Evolutionary conservation across 1,140 invertebrate species (phyloP).

Genomic region (Adoxophyes honmai): DNA sequence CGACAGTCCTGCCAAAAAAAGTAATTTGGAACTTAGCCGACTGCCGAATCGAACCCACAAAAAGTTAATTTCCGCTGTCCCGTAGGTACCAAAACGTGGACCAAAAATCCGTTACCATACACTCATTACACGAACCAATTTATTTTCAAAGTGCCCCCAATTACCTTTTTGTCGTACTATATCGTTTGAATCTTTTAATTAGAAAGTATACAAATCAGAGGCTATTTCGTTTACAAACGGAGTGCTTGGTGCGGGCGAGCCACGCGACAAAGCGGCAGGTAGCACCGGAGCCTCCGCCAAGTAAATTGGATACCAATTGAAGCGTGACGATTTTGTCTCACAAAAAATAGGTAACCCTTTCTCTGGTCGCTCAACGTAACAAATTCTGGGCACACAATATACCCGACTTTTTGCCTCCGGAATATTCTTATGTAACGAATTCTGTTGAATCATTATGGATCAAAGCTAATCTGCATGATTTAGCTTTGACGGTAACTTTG

Average conservation of each 20-base stretch:
- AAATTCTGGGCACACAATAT: constrained; percentile 56
- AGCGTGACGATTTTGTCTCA: constrained; percentile 63
- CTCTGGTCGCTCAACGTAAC: constrained; percentile 56
- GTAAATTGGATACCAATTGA: constrained; percentile 69
- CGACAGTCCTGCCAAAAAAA: no score
- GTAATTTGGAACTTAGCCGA: no score
- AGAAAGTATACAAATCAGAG: constrained; percentile 64
- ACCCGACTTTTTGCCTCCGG: constrained; percentile 22
- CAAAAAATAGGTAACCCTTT: constrained; percentile 63
- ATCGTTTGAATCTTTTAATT: constrained; percentile 60
- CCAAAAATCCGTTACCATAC: constrained; percentile 24
- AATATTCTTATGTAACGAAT: constrained; percentile 11
- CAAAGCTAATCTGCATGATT: not conserved
- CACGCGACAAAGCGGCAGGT: constrained; percentile 58
- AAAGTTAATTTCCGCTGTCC: not conserved
- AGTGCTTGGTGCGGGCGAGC: constrained; percentile 43
- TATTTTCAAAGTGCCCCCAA: constrained; percentile 41
- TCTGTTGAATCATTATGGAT: constrained; percentile 9
- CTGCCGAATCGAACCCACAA: not conserved
- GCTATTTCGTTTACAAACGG: constrained; percentile 52
- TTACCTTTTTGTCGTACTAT: constrained; percentile 38
- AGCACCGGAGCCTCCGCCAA: constrained; percentile 38
- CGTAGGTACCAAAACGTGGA: no score
- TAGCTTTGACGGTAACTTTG: not conserved
- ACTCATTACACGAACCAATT: constrained; percentile 44